These are phyloP conservation scores for Gopherus evgoodei DNA, from an alignment of 2,113 vertebrate species.

Conservation along the genomic window DNA sequence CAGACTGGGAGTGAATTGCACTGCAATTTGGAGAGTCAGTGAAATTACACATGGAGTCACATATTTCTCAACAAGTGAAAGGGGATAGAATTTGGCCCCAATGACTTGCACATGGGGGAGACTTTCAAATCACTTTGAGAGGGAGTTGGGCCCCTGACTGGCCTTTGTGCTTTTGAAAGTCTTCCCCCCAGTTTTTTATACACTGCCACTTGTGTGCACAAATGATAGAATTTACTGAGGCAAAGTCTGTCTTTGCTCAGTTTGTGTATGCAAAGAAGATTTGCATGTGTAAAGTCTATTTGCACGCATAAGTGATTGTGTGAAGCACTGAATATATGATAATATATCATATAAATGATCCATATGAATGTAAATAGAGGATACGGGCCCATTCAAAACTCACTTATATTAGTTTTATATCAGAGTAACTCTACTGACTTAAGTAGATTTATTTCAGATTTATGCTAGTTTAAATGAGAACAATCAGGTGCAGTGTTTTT, in stretches of 20 bases:
- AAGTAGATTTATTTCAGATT: neutral
- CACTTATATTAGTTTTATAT: neutral
- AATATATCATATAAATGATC: neutral
- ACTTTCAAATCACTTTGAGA: neutral
- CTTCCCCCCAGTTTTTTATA: neutral
- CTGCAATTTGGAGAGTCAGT: constrained; percentile 11
- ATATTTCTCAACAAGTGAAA: neutral
- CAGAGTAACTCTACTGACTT: neutral
- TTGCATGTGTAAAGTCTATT: neutral
- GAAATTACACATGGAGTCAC: constrained; percentile 1
- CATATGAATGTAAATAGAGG: neutral
- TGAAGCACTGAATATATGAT: neutral
- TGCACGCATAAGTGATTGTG: neutral
- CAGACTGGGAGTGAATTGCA: neutral
- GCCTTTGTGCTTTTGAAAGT: neutral
- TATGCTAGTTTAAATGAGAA: neutral
- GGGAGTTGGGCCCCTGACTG: neutral
- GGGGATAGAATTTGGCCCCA: neutral
- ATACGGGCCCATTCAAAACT: neutral
- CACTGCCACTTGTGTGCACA: neutral
- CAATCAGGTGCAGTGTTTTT: neutral
- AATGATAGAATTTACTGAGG: neutral
- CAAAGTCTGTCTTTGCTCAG: neutral
- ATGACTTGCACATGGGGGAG: constrained; percentile 5
- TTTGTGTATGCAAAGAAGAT: neutral